phyloP scores from a whole-genome alignment of 2,888 invertebrate species.

The Bembecia ichneumoniformis region DNA sequence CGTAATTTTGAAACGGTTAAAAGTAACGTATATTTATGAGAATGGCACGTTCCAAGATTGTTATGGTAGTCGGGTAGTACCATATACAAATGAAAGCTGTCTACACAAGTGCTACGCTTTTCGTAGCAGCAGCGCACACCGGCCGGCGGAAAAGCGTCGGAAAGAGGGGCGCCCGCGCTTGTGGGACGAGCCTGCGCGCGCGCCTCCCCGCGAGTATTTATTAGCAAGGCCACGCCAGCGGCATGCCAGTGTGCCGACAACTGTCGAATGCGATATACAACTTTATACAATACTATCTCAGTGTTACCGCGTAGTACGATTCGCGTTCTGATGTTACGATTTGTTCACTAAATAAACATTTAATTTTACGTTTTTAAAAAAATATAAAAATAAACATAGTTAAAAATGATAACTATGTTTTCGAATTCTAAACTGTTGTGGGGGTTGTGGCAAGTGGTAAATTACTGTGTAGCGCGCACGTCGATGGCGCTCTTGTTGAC shows the following conservation, averaged over 20 bases:
- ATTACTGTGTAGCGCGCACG: constrained; percentile 51
- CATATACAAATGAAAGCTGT: constrained; percentile 6
- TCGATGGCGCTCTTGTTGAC: constrained; percentile 60
- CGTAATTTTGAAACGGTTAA: too few relatives aligned
- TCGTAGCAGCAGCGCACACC: constrained; percentile 8
- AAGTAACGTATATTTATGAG: too few relatives aligned
- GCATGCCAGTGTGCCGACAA: constrained; percentile 64
- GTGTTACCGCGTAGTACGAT: constrained; percentile 38
- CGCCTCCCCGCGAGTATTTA: constrained; percentile 59
- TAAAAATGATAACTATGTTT: constrained; percentile 49
- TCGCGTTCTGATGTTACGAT: constrained; percentile 52
- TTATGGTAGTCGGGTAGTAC: too few relatives aligned
- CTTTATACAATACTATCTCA: constrained; percentile 16
- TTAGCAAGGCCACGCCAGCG: constrained; percentile 68
- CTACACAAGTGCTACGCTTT: constrained; percentile 7
- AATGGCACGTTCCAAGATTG: too few relatives aligned
- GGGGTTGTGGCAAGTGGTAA: constrained; percentile 61
- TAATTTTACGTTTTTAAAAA: constrained; percentile 11
- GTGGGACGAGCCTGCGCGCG: constrained; percentile 56
- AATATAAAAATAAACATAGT: constrained; percentile 14
- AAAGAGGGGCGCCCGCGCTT: constrained; percentile 49
- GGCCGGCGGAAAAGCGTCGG: constrained; percentile 41
- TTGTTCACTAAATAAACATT: constrained; percentile 25
- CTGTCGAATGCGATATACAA: constrained; percentile 61
- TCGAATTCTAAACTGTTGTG: constrained; percentile 68